These are phyloP conservation scores for Apamea epomidion DNA, from an alignment of 2,888 invertebrate genomes.

Conservation along the genomic window DNA sequence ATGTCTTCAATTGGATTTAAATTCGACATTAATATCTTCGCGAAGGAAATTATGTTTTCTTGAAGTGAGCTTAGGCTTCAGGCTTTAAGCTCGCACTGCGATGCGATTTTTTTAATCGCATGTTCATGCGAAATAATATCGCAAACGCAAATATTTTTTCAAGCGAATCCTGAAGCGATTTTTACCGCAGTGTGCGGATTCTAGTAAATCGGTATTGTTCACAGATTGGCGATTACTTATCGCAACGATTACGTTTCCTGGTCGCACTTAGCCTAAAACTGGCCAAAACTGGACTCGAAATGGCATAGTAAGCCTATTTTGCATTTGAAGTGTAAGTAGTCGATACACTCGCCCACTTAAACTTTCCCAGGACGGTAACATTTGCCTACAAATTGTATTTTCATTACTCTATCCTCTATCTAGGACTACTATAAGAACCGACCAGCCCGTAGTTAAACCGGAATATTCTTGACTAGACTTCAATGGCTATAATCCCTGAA, in stretches of 20 bases:
- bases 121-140: not conserved
- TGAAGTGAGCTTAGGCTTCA: not conserved
- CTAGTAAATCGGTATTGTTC: not conserved
- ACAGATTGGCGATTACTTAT: not conserved
- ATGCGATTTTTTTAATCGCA: not conserved
- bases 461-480: conserved; percentile 19
- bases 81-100: not conserved
- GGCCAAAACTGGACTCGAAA: not conserved
- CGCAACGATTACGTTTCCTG: not conserved
- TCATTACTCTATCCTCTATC: conserved; percentile 8
- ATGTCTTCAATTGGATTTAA: not conserved
- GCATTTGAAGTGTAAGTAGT: conserved; percentile 41
- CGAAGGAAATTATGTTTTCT: not conserved
- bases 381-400: conserved; percentile 53
- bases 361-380: conserved; percentile 11
- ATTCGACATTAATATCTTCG: not conserved
- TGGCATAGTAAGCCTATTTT: conserved; percentile 19
- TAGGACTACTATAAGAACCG: conserved; percentile 1
- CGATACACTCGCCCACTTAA: conserved; percentile 19
- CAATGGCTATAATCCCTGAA: conserved; percentile 13
- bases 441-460: conserved; percentile 11
- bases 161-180: not conserved
- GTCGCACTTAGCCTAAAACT: not conserved
- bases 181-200: not conserved
- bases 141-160: not conserved